Evolutionary conservation across 2,797 vertebrate species (phyloP), one percentile per base, ranked within the genome.

Genomic region (Cheirogaleus major): DNA sequence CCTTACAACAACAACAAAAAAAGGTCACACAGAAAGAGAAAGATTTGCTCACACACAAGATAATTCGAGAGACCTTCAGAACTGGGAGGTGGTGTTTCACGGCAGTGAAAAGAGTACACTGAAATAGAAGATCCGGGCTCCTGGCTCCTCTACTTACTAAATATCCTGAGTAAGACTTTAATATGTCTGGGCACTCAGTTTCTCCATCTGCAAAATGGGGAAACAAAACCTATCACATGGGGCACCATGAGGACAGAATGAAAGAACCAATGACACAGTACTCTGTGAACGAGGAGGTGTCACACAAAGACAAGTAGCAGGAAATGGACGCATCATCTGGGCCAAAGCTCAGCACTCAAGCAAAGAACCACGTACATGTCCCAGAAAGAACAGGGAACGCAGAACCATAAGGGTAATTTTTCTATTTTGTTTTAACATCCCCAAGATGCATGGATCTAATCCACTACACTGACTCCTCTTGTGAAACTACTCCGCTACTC

Each of bases 101-200:
- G 35, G 38, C 7, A 23, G n/a, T 70, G 11, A 52, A 30, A 32
- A 82, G 35, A 57, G 4, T 1, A 61, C 0, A 69, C 9, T 4
- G 30, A 32, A 89, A 55, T 9, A 48, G 22, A 43, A 43, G 32
- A 93, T 5, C 5, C 30, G 57, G 80, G 57, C 7, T 79, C 57
- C 57, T 15, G n/a, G 17, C 57, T 38, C 41, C 23, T 70, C n/a
- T 70, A 79, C 30, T 65, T 70, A 91, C 38, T 93, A 63, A 50
- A n/a, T 43, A 95, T 35, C 35, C 75, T 45, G 27, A 22, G 30
- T 45, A 61, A 48, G n/a, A 63, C 25, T n/a, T 50, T 5, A 38
- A 61, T 43, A n/a, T 4, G 11, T 27, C 20, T 87, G 67, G 63
- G 76, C 72, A 85, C 57, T 95, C 86, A 35, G 67, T 65, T 87